Evolutionary conservation across 2,888 invertebrate genomes (phyloP).

Genomic region (Acleris sparsana): DNA sequence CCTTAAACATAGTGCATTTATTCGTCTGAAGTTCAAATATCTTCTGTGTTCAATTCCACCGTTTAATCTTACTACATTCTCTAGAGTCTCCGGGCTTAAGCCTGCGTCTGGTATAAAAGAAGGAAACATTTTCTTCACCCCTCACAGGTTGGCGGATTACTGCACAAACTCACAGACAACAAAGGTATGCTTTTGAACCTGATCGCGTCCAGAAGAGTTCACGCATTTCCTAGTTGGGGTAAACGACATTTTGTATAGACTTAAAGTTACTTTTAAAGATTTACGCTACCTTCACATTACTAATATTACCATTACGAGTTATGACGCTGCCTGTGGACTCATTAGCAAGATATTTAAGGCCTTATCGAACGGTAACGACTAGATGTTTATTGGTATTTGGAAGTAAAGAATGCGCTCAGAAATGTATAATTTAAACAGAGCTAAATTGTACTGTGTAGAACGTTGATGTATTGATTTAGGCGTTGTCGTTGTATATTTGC

Average conservation of each 20-base stretch:
- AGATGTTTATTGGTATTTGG: background rate
- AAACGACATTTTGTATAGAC: conserved; percentile 16
- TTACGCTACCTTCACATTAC: background rate
- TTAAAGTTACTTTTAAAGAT: conserved; percentile 2
- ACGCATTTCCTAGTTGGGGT: conserved; percentile 20
- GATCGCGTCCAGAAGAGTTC: conserved; percentile 26
- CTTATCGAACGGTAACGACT: background rate
- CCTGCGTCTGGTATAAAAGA: conserved; percentile 10
- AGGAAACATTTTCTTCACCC: conserved; percentile 11
- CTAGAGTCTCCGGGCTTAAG: conserved; percentile 5
- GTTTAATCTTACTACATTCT: conserved; percentile 10
- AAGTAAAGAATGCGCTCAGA: too few species aligned
- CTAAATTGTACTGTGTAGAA: background rate
- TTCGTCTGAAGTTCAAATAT: background rate
- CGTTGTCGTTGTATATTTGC: background rate
- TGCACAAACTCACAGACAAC: conserved; percentile 29
- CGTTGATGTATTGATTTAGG: too few species aligned
- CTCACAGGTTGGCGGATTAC: conserved; percentile 19
- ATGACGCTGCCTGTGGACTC: background rate
- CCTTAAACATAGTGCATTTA: conserved; percentile 10
- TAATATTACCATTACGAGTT: background rate
- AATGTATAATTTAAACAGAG: background rate
- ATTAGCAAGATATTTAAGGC: conserved; percentile 2
- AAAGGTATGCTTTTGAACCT: conserved; percentile 30
- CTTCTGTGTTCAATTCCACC: background rate